These are phyloP conservation scores for Macrotrachela quadricornifera DNA, from an alignment of 1,140 invertebrate species.

Conservation along the genomic window DNA sequence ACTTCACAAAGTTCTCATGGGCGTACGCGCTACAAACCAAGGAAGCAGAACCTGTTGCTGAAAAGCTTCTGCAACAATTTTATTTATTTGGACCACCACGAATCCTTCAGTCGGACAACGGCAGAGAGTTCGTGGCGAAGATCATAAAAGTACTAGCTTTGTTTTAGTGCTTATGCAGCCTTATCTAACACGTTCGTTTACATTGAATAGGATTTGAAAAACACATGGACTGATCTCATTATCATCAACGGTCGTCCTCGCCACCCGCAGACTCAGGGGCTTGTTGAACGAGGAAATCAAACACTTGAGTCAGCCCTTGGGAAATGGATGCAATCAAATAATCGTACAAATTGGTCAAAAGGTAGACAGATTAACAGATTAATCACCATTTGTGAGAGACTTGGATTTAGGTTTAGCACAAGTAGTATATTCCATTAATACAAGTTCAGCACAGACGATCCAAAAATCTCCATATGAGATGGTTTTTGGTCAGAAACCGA, in stretches of 20 bases:
- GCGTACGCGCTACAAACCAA: conserved; percentile 1
- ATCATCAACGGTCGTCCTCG: conserved; percentile 13
- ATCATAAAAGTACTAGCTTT: not conserved
- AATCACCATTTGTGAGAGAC: no score
- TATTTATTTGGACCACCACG: conserved; percentile 11
- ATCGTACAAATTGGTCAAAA: no score
- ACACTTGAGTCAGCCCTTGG: no score
- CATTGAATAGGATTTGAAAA: conserved; percentile 8
- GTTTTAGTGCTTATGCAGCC: no score
- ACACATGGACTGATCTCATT: conserved; percentile 10
- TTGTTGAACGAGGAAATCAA: conserved; percentile 9
- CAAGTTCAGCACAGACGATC: no score
- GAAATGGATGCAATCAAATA: no score
- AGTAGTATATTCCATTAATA: no score
- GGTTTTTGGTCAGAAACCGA: no score
- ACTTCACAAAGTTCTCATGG: conserved; percentile 11
- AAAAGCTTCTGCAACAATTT: conserved; percentile 10
- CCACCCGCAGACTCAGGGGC: conserved; percentile 14
- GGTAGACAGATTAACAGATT: no score
- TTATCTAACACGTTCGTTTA: no score
- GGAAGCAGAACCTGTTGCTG: not conserved
- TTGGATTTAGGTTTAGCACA: no score
- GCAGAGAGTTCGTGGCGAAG: conserved; percentile 12
- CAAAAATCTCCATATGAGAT: no score
- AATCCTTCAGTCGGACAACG: conserved; percentile 14